Percentiles rank a stretch among this genome's conserved stretches.
These are phyloP conservation scores for Cheilosia urbana DNA, from an alignment of 2,888 invertebrate genomes.

Conservation along the genomic window DNA sequence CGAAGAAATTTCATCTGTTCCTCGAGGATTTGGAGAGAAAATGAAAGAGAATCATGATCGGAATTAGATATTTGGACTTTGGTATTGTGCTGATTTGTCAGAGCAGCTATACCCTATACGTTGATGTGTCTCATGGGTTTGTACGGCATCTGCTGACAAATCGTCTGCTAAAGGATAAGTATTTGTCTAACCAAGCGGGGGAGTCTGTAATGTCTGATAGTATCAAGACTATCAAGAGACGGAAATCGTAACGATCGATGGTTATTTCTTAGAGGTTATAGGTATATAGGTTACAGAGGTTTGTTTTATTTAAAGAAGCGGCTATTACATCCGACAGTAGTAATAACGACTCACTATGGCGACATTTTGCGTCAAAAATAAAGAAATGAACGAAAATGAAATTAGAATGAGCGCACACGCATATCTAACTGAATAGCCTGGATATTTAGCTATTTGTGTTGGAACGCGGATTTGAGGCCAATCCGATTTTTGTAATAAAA, in stretches of 20 bases:
- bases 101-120: conserved; percentile 1
- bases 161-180: conserved; percentile 17
- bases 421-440: too few species aligned
- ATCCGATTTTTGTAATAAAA: too few species aligned
- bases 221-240: conserved; percentile 3
- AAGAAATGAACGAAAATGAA: too few species aligned
- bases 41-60: conserved; percentile 65
- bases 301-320: too few species aligned
- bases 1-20: conserved; percentile 66
- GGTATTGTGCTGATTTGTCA: conserved; percentile 1
- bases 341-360: too few species aligned
- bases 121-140: neutral
- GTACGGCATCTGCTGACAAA: conserved; percentile 59
- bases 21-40: conserved; percentile 52
- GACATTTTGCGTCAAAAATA: too few species aligned
- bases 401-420: too few species aligned
- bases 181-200: conserved; percentile 10
- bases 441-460: too few species aligned
- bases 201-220: neutral
- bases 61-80: conserved; percentile 56
- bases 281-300: too few species aligned
- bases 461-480: too few species aligned
- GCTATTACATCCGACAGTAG: too few species aligned
- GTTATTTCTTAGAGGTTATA: too few species aligned
- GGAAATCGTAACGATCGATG: neutral